Conservation (phyloP, 2,797 vertebrate species). For the Cynopterus sphinx region DNA sequence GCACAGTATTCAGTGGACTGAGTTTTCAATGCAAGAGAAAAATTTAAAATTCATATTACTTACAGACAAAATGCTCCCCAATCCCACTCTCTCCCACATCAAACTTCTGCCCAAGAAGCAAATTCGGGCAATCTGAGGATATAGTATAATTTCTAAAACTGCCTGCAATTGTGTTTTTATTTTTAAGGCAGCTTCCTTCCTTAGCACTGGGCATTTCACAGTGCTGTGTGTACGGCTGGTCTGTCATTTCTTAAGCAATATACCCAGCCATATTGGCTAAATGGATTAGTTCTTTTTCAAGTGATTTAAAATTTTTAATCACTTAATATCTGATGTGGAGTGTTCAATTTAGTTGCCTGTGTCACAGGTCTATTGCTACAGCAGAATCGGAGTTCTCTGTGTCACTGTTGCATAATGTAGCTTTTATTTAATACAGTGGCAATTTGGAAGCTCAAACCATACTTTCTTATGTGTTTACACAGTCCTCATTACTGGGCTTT, state of each 20-base stretch:
- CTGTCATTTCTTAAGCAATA: not conserved
- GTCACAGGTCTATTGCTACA: not conserved
- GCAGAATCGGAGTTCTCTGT: constrained; percentile 3
- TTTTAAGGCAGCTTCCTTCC: not conserved
- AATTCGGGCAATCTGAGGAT: not conserved
- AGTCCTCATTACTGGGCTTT: constrained; percentile 1
- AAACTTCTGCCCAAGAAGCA: not conserved
- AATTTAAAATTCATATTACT: not conserved
- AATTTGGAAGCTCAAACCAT: constrained; percentile 28
- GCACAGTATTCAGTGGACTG: not conserved
- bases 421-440: constrained; percentile 43
- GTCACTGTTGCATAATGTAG: not conserved
- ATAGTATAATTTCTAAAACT: not conserved
- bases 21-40: not conserved
- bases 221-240: no score
- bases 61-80: constrained; percentile 4
- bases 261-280: not conserved
- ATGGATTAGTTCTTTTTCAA: not conserved
- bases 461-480: constrained; percentile 37
- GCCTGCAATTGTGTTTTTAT: not conserved
- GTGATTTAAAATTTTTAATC: not conserved
- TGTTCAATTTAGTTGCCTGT: not conserved
- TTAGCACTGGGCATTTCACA: not conserved
- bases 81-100: not conserved
- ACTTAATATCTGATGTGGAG: not conserved